These are phyloP conservation scores for Auanema sp. DNA, from an alignment of 2,888 invertebrate genomes.

Conservation along the genomic window DNA sequence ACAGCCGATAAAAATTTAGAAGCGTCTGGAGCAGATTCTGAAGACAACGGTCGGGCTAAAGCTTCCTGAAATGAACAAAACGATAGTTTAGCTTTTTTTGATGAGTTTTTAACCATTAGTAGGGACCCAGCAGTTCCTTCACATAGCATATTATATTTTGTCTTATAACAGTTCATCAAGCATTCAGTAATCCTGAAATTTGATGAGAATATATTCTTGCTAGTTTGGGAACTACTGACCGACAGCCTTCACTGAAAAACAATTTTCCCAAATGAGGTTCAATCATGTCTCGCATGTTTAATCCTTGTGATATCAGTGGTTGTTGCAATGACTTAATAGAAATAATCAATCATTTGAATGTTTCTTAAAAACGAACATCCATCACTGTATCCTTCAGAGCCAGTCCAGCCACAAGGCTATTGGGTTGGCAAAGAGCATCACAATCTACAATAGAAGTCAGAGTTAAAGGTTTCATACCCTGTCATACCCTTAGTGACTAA, in stretches of 20 bases:
- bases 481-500: constrained; percentile 4
- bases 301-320: not conserved
- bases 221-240: constrained; percentile 7
- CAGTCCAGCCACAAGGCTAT: constrained; percentile 10
- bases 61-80: constrained; percentile 8
- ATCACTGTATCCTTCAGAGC: constrained; percentile 16
- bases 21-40: not conserved
- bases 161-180: constrained; percentile 18
- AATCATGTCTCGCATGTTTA: constrained; percentile 13
- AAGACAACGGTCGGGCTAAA: constrained; percentile 6
- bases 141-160: constrained; percentile 20
- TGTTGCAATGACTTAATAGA: constrained; percentile 6
- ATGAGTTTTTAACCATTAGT: constrained; percentile 13
- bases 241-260: constrained; percentile 17
- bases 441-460: constrained; percentile 17
- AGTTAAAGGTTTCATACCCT: too few species aligned
- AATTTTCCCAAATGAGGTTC: constrained; percentile 19
- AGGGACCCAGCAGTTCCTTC: constrained; percentile 21
- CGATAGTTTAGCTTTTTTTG: not conserved
- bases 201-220: too few species aligned
- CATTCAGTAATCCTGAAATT: constrained; percentile 14
- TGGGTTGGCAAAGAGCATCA: constrained; percentile 13
- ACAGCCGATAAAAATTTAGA: constrained; percentile 7
- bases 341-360: not conserved
- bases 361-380: constrained; percentile 3